A percentile compares a stretch with the other conserved stretches of the same genome.
Conservation (phyloP, 2,888 invertebrate species). For the Tenthredo mesomela region DNA sequence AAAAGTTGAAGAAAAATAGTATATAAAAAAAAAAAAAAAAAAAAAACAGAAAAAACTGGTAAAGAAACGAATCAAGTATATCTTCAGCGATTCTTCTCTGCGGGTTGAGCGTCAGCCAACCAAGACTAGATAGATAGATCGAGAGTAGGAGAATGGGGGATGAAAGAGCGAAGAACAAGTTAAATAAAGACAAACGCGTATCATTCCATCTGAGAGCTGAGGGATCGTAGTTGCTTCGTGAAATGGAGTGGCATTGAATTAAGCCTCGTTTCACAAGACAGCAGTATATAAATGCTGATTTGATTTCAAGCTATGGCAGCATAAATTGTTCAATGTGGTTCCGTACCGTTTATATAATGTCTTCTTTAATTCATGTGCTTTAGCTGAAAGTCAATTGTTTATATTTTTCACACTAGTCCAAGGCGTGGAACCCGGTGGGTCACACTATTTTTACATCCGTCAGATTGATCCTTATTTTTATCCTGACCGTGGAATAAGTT, state of each 20-base stretch:
- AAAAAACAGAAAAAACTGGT: not conserved
- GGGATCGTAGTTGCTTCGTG: not conserved
- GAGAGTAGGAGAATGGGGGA: conserved; percentile 4
- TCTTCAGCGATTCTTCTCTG: conserved; percentile 1
- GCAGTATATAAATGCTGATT: conserved; percentile 13
- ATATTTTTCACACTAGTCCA: conserved; percentile 32
- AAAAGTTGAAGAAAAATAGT: not conserved
- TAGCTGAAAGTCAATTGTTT: not conserved
- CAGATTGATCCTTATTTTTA: not conserved
- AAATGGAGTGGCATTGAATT: conserved; percentile 32
- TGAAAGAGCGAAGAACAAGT: conserved; percentile 30
- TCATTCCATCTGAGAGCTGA: conserved; percentile 26
- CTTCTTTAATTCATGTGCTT: not conserved
- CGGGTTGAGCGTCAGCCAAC: not conserved
- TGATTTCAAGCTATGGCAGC: not conserved
- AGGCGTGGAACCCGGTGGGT: conserved; percentile 9
- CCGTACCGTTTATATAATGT: not conserved
- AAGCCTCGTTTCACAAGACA: not conserved
- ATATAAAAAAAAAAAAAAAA: not conserved
- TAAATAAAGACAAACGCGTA: conserved; percentile 26
- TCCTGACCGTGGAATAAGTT: not conserved
- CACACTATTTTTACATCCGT: conserved; percentile 24
- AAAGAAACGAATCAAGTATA: not conserved
- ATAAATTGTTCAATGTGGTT: not conserved
- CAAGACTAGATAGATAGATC: conserved; percentile 34